phyloP scores from a whole-genome alignment of 2,113 vertebrate species.

The Microcebus tavaratra region DNA sequence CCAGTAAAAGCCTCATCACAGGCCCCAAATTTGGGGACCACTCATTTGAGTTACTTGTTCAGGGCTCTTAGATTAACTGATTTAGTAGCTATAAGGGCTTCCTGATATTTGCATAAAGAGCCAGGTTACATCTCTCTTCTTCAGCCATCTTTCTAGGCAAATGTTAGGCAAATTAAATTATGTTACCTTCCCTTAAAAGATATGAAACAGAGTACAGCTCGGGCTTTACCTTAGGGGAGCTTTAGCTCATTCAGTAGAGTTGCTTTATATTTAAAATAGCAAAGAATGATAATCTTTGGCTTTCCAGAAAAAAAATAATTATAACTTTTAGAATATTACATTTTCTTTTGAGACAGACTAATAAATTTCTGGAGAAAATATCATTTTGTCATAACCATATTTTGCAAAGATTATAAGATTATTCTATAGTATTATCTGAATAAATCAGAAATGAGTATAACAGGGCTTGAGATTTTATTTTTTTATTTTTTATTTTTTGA shows the following conservation, averaged over 20 bases:
- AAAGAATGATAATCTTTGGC: not conserved
- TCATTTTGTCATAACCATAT: conserved; percentile 24
- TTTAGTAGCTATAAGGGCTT: not conserved
- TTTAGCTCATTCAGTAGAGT: not conserved
- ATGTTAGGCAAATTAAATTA: conserved; percentile 41
- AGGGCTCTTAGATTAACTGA: not conserved
- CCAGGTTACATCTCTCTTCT: conserved; percentile 4
- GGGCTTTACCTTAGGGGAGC: not conserved
- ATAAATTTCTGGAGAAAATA: conserved; percentile 43
- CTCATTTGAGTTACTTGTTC: not conserved
- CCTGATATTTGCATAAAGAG: not conserved
- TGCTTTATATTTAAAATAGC: conserved; percentile 24
- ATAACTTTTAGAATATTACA: not conserved
- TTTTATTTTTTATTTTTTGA: no score
- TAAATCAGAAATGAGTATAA: conserved; percentile 47
- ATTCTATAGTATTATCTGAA: conserved; percentile 12
- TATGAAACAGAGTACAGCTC: not conserved
- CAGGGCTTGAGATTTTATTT: conserved; percentile 34
- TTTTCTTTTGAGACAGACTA: conserved; percentile 32
- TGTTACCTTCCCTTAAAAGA: conserved; percentile 34
- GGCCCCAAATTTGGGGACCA: not conserved
- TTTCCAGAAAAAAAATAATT: conserved; percentile 17
- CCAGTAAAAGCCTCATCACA: not conserved
- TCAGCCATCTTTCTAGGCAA: not conserved
- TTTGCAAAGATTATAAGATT: conserved; percentile 27